Conservation (phyloP, 2,888 invertebrate species). For the Eumacrocentrus americanus region DNA sequence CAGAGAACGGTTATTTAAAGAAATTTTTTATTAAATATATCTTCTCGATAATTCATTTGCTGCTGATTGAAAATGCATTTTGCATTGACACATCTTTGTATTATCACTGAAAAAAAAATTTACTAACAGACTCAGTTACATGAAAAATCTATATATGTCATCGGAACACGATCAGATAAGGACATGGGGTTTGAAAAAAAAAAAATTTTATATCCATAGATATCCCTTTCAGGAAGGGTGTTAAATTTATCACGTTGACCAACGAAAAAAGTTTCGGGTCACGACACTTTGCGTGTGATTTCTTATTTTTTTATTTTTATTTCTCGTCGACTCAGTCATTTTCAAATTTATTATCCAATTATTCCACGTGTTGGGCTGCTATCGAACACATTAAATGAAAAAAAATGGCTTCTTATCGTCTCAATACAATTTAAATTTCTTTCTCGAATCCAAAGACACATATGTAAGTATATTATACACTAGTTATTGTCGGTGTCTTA, state of each 20-base stretch:
- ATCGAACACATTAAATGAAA: not conserved
- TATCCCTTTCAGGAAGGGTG: not conserved
- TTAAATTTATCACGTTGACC: slow-evolving; percentile 9
- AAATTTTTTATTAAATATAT: not conserved
- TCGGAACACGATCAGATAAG: not conserved
- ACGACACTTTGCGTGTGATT: slow-evolving; percentile 21
- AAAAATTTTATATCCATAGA: not conserved
- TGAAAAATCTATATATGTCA: not conserved
- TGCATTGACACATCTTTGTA: no score
- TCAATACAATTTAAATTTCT: not conserved
- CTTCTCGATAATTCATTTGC: not conserved
- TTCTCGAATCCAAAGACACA: not conserved
- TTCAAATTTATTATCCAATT: not conserved
- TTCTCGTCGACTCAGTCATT: not conserved
- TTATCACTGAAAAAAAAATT: no score
- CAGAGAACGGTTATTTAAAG: not conserved
- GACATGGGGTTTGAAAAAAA: no score
- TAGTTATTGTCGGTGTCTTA: not conserved
- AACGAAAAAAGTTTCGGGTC: not conserved
- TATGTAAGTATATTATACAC: not conserved
- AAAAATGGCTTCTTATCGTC: not conserved
- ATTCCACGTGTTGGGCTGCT: not conserved
- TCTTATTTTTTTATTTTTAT: slow-evolving; percentile 7
- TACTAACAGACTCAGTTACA: not conserved
- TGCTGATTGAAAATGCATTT: not conserved